A percentile compares a stretch with the other conserved stretches of the same genome.
Evolutionary conservation across 2,797 vertebrate genomes (phyloP).

Genomic region (Poliocrania exsul): DNA sequence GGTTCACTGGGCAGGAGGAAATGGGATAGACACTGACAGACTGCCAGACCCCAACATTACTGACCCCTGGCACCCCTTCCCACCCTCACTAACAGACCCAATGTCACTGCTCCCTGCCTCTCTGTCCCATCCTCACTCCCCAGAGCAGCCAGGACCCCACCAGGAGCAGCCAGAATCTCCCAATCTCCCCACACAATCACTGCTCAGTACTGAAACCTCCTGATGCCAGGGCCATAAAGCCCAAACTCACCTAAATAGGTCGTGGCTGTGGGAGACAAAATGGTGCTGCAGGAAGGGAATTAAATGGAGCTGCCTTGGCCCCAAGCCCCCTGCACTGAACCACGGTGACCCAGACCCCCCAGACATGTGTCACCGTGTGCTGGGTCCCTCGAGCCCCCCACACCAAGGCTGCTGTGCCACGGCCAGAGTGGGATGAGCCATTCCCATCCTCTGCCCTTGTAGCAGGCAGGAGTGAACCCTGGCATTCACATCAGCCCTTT

Average conservation of each 20-base stretch:
- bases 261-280: neutral
- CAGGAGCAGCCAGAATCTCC: neutral
- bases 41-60: rapidly evolving
- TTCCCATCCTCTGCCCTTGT: neutral
- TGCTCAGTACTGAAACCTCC: neutral
- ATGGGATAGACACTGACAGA: rapidly evolving
- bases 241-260: neutral
- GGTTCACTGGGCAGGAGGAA: constrained; percentile 31
- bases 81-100: neutral
- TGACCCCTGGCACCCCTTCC: neutral
- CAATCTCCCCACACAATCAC: rapidly evolving
- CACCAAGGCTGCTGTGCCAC: neutral
- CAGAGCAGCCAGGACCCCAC: neutral
- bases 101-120: rapidly evolving
- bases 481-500: rapidly evolving
- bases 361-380: rapidly evolving
- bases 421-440: neutral
- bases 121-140: rapidly evolving
- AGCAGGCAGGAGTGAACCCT: rapidly evolving
- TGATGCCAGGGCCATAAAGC: neutral
- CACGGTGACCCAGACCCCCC: neutral
- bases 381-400: neutral
- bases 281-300: neutral
- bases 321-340: neutral
- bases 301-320: neutral